Evolutionary conservation across 92 coral and sea anemone genomes (phyloP).

Genomic region (Porites lobata): DNA sequence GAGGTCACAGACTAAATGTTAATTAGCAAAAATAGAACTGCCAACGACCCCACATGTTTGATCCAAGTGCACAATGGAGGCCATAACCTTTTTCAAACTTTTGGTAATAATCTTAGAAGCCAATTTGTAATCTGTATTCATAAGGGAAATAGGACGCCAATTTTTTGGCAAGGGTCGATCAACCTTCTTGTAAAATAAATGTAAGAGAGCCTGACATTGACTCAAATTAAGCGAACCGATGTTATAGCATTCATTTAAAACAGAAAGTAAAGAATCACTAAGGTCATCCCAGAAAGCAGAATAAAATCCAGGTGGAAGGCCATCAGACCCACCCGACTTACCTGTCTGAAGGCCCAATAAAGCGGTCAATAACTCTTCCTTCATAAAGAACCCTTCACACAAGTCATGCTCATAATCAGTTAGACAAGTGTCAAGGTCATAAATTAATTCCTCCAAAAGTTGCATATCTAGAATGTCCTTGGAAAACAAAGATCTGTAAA

Average conservation of each 20-base stretch:
- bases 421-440: background rate
- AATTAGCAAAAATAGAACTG: background rate
- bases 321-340: background rate
- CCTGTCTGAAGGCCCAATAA: background rate
- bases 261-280: background rate
- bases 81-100: background rate
- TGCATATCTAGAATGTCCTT: background rate
- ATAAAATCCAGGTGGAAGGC: background rate
- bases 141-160: constrained; percentile 56
- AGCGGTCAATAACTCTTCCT: background rate
- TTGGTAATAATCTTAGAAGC: constrained; percentile 22
- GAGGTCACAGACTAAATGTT: background rate
- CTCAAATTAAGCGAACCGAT: background rate
- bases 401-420: background rate
- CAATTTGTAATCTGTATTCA: constrained; percentile 51
- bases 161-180: constrained; percentile 6
- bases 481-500: background rate
- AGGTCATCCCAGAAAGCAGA: background rate
- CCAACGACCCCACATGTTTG: constrained; percentile 18
- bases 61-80: constrained; percentile 25
- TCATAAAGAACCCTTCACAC: constrained; percentile 39
- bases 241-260: background rate
- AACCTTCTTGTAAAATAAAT: constrained; percentile 12
- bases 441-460: background rate
- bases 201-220: background rate